Conservation (phyloP, 2,888 invertebrate species). For the Masnerella sp. region DNA sequence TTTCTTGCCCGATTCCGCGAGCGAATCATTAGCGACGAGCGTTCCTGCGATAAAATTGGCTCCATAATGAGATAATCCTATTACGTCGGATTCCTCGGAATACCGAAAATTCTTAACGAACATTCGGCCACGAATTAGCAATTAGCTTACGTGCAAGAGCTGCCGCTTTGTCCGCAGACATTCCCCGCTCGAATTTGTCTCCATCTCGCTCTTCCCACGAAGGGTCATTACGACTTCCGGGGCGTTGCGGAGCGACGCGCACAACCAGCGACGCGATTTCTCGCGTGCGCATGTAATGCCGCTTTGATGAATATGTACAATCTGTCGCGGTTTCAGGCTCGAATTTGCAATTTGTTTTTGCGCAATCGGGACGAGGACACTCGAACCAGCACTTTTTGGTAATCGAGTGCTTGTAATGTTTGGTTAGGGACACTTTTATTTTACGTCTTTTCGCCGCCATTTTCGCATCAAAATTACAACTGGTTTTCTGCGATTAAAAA, state of each 20-base stretch:
- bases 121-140: constrained; percentile 42
- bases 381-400: too few species aligned
- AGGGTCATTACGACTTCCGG: constrained; percentile 75
- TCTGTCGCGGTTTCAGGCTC: too few species aligned
- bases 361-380: too few species aligned
- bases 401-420: too few species aligned
- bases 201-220: constrained; percentile 71
- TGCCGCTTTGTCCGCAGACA: constrained; percentile 17
- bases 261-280: constrained; percentile 55
- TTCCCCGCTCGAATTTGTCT: constrained; percentile 23
- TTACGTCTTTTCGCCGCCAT: too few species aligned
- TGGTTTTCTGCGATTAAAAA: too few species aligned
- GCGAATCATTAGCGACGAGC: constrained; percentile 36
- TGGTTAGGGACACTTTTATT: too few species aligned
- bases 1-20: too few species aligned
- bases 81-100: constrained; percentile 16
- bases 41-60: constrained; percentile 28
- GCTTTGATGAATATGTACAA: constrained; percentile 29
- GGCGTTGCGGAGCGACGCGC: constrained; percentile 64
- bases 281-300: constrained; percentile 57
- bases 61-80: constrained; percentile 40
- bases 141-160: constrained; percentile 35
- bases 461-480: too few species aligned
- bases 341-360: too few species aligned
- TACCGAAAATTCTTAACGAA: constrained; percentile 33